These are phyloP conservation scores for Butorides virescens DNA, from an alignment of 2,113 vertebrate species.

Conservation along the genomic window DNA sequence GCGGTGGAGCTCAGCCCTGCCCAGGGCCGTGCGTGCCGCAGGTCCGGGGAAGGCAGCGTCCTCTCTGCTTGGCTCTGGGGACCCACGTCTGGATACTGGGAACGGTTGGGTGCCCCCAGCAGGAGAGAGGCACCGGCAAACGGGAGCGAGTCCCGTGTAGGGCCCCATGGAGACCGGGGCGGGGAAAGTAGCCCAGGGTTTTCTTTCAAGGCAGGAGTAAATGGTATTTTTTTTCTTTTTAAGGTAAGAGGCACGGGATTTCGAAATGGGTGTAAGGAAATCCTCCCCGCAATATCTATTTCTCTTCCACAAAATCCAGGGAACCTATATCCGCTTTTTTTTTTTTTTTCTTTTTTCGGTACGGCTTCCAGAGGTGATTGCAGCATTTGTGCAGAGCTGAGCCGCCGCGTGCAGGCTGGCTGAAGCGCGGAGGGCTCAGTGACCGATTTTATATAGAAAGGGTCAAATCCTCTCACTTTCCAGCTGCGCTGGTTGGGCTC, in stretches of 20 bases:
- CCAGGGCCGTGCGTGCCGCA: neutral
- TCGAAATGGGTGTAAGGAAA: neutral
- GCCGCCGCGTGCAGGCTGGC: neutral
- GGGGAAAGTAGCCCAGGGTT: neutral
- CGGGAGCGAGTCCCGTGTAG: fast-evolving
- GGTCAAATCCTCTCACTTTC: conserved; percentile 28
- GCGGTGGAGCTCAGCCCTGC: neutral
- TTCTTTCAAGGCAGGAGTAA: neutral
- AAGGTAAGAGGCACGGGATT: neutral
- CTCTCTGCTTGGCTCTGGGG: fast-evolving
- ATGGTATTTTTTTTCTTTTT: neutral
- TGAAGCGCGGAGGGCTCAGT: neutral
- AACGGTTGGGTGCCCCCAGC: neutral
- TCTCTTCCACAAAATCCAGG: neutral
- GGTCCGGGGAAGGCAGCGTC: neutral
- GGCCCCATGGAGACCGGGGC: neutral
- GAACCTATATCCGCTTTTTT: neutral
- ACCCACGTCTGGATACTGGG: neutral
- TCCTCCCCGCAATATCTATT: neutral
- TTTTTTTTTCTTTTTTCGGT: neutral
- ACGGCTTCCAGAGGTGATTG: neutral
- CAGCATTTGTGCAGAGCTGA: neutral
- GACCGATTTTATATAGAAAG: conserved; percentile 2
- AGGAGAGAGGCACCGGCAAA: neutral
- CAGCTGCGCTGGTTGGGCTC: neutral